phyloP scores from a whole-genome alignment of 2,113 vertebrate species.

The Charadrius vociferus region DNA sequence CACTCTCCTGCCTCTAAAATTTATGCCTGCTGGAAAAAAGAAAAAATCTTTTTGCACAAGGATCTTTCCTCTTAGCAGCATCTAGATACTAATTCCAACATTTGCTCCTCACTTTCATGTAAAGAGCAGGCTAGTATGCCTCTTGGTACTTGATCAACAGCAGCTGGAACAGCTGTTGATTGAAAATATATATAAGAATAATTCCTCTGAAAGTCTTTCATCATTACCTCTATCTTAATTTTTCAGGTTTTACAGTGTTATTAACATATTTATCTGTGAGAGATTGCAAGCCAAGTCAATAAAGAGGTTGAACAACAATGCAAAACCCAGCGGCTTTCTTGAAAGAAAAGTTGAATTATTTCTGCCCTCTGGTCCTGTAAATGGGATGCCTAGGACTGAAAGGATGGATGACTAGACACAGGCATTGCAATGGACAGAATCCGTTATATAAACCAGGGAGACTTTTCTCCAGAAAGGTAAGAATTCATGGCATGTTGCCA shows the following conservation, averaged over 20 bases:
- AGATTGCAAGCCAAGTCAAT: neutral
- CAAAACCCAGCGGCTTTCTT: neutral
- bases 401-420: neutral
- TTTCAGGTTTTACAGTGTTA: neutral
- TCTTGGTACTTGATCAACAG: neutral
- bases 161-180: neutral
- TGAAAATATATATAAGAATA: neutral
- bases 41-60: neutral
- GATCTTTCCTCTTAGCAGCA: neutral
- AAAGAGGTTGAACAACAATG: neutral
- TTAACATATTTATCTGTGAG: neutral
- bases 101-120: neutral
- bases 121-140: neutral
- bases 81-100: neutral
- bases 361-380: neutral
- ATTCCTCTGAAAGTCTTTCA: neutral
- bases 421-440: neutral
- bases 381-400: neutral
- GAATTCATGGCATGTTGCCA: neutral
- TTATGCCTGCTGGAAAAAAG: neutral
- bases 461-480: neutral
- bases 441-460: neutral
- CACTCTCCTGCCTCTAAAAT: neutral
- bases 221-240: neutral
- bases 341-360: neutral